These are phyloP conservation scores for Hemibagrus guttatus DNA, from an alignment of 2,797 vertebrate genomes.

Conservation along the genomic window DNA sequence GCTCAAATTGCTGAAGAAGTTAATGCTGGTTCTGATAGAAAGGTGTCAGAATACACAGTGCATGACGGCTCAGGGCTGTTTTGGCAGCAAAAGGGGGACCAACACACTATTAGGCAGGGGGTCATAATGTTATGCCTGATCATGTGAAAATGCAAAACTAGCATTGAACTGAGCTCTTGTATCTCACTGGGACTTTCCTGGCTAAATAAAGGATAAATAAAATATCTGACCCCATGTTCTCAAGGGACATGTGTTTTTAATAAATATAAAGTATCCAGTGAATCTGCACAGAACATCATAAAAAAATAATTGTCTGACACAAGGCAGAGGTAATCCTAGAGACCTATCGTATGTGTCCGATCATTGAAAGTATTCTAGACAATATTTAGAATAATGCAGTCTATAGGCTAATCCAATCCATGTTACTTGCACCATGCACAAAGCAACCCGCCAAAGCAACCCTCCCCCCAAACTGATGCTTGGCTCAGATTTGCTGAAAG, in stretches of 20 bases:
- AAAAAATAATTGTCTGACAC: background rate
- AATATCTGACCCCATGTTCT: background rate
- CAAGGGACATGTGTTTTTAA: background rate
- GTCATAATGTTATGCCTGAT: no score
- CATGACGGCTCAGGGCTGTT: no score
- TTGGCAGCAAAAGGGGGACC: no score
- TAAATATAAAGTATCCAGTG: background rate
- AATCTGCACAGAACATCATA: background rate
- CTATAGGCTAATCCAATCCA: background rate
- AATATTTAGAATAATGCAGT: background rate
- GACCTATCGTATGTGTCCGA: background rate
- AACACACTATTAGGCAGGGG: no score
- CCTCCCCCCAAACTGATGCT: background rate
- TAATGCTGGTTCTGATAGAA: no score
- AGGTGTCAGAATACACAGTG: no score
- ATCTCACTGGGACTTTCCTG: no score
- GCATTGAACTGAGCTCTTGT: no score
- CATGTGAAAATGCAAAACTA: no score
- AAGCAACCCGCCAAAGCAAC: no score
- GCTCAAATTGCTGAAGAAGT: no score
- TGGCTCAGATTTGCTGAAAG: background rate
- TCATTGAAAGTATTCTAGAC: background rate
- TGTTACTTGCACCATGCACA: background rate
- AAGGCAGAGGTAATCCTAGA: background rate
- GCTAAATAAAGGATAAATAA: no score